phyloP scores from a whole-genome alignment of 2,888 invertebrate species.

The Thalpophila matura region DNA sequence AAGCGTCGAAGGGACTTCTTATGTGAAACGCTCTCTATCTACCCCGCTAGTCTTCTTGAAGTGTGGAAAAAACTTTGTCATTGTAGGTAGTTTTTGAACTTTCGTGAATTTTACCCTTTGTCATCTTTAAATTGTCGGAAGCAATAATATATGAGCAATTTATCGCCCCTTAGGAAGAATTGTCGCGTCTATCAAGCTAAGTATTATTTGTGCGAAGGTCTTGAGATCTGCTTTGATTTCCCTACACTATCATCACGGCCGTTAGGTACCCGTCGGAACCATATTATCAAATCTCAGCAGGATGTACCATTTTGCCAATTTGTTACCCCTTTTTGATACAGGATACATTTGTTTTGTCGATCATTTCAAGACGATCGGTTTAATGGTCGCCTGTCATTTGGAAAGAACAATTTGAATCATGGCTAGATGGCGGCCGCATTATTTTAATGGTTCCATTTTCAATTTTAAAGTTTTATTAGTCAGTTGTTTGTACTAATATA shows the following conservation, averaged over 20 bases:
- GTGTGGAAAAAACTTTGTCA: too few relatives aligned
- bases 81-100: too few relatives aligned
- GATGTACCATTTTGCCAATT: conserved; percentile 85
- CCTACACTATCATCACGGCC: conserved; percentile 39
- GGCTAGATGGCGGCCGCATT: conserved; percentile 39
- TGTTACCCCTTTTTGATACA: conserved; percentile 81
- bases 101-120: too few relatives aligned
- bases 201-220: conserved; percentile 22
- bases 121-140: neutral
- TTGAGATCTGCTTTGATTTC: conserved; percentile 43
- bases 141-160: conserved; percentile 19
- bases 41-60: too few relatives aligned
- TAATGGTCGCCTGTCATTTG: conserved; percentile 44
- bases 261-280: conserved; percentile 51
- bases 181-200: conserved; percentile 3
- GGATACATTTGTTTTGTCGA: conserved; percentile 78
- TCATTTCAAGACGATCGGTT: conserved; percentile 64
- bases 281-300: conserved; percentile 74
- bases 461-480: conserved; percentile 36
- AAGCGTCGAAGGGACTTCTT: too few relatives aligned
- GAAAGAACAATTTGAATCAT: conserved; percentile 36
- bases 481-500: conserved; percentile 35
- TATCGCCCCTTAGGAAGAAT: neutral
- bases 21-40: too few relatives aligned
- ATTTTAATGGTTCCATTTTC: conserved; percentile 29